phyloP scores from a whole-genome alignment of 1,140 invertebrate species.

The Pararge aegeria region DNA sequence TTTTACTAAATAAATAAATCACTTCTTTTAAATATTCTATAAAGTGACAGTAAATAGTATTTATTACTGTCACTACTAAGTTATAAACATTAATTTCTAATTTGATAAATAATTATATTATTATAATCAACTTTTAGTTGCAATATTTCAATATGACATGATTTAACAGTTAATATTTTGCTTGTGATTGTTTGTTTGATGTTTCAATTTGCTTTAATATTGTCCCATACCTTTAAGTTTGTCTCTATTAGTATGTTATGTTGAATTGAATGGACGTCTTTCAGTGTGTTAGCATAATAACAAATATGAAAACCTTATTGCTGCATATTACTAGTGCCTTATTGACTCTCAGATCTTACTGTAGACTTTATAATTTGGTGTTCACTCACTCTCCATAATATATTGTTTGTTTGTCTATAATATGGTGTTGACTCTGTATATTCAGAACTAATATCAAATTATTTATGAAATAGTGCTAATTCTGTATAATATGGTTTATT shows the following conservation, averaged over 20 bases:
- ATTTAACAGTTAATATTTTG: neutral
- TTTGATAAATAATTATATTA: neutral
- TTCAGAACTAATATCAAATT: too few species aligned
- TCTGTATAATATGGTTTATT: too few species aligned
- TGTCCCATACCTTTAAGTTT: slow-evolving; percentile 51
- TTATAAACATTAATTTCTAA: neutral
- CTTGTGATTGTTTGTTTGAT: slow-evolving; percentile 20
- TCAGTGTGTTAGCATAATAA: slow-evolving; percentile 56
- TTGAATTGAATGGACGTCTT: slow-evolving; percentile 46
- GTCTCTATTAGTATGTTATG: slow-evolving; percentile 39
- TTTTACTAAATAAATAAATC: too few species aligned
- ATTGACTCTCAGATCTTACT: slow-evolving; percentile 63
- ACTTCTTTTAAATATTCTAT: too few species aligned
- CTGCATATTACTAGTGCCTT: slow-evolving; percentile 69
- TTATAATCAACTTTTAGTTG: neutral
- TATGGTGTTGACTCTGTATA: too few species aligned
- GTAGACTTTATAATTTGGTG: too few species aligned
- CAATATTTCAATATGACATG: slow-evolving; percentile 7
- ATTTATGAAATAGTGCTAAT: too few species aligned
- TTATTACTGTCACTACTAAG: too few species aligned
- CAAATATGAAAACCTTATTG: slow-evolving; percentile 64
- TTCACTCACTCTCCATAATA: too few species aligned
- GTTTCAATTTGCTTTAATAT: slow-evolving; percentile 30
- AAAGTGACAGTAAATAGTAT: too few species aligned
- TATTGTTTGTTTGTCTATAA: too few species aligned